These are phyloP conservation scores for Merluccius polli DNA, from an alignment of 2,797 vertebrate genomes.

Conservation along the genomic window DNA sequence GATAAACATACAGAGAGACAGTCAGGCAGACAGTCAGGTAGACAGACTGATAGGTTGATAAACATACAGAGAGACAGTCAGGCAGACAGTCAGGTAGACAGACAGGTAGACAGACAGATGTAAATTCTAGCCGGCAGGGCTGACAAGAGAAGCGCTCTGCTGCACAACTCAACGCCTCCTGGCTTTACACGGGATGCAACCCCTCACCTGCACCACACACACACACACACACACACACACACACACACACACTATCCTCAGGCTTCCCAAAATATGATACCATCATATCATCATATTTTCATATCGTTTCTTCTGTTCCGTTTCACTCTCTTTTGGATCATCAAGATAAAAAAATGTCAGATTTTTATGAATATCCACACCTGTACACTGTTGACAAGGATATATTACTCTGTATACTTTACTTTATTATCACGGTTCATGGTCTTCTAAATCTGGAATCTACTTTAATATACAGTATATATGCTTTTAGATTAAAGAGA, in stretches of 20 bases:
- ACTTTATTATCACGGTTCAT: not conserved
- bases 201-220: slow-evolving; percentile 15
- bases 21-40: not conserved
- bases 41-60: not conserved
- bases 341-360: not conserved
- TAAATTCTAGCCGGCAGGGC: not conserved
- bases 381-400: not conserved
- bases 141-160: slow-evolving; percentile 22
- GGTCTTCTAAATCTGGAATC: not conserved
- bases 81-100: not conserved
- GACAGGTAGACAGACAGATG: not conserved
- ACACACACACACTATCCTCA: not conserved
- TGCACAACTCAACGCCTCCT: slow-evolving; percentile 8
- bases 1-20: not conserved
- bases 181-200: slow-evolving; percentile 24
- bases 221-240: slow-evolving; percentile 21
- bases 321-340: not conserved
- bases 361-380: not conserved
- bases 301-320: not conserved
- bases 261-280: not conserved
- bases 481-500: too few relatives aligned
- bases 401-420: not conserved
- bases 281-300: not conserved
- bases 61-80: not conserved
- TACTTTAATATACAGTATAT: not conserved